Conservation (phyloP, 2,888 invertebrate genomes). For the Phengaris alcon region DNA sequence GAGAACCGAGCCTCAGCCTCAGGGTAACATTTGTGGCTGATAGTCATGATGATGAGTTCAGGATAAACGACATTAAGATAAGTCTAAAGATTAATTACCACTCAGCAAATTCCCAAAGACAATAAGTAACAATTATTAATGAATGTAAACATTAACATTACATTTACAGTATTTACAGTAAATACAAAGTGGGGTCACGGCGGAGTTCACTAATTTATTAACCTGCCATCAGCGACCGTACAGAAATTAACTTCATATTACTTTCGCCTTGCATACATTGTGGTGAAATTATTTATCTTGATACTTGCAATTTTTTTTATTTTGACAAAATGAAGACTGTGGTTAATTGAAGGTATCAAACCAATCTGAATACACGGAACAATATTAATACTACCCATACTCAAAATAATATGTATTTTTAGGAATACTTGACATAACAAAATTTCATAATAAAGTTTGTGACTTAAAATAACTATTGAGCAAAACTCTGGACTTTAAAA, state of each 20-base stretch:
- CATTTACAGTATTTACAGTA: slow-evolving; percentile 35
- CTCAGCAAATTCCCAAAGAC: neutral
- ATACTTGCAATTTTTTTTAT: slow-evolving; percentile 41
- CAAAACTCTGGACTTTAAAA: neutral
- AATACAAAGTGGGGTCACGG: slow-evolving; percentile 58
- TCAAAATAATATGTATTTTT: no score
- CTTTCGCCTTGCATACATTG: slow-evolving; percentile 62
- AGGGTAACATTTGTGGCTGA: no score
- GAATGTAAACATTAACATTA: slow-evolving; percentile 36
- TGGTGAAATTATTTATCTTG: slow-evolving; percentile 44
- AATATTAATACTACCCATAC: no score
- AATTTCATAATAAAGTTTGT: neutral
- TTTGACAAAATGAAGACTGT: neutral
- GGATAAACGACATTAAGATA: neutral
- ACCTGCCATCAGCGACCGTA: slow-evolving; percentile 64
- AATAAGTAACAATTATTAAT: slow-evolving; percentile 33
- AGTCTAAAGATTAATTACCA: neutral
- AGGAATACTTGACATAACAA: no score
- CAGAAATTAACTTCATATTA: slow-evolving; percentile 74
- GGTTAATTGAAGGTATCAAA: no score
- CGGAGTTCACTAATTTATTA: slow-evolving; percentile 72
- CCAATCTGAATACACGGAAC: no score
- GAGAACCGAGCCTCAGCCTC: no score
- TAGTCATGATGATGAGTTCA: neutral
- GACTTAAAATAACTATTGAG: neutral